Conservation (phyloP, 2,113 vertebrate genomes). For the Thomomys bottae region DNA sequence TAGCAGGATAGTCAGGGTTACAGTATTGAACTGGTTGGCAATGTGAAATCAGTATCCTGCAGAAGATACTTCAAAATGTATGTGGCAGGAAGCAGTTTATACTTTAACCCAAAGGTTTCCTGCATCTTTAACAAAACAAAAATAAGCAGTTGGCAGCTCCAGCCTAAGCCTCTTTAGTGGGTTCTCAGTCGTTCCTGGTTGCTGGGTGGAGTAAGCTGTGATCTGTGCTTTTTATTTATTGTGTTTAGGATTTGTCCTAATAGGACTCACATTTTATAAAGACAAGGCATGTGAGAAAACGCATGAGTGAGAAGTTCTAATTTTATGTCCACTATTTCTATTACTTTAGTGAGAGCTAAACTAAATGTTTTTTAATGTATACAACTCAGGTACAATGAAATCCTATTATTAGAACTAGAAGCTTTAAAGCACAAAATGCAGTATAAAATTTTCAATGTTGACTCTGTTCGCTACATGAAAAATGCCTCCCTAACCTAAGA, state of each 20-base stretch:
- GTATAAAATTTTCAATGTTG: conserved; percentile 5
- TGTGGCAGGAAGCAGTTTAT: conserved; percentile 28
- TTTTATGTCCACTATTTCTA: background rate
- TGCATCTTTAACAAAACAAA: conserved; percentile 48
- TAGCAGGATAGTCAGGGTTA: conserved; percentile 62
- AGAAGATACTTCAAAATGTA: background rate
- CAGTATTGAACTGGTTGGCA: background rate
- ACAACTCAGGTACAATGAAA: background rate
- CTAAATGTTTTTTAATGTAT: conserved; percentile 10
- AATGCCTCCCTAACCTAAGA: background rate
- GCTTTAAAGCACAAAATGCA: background rate
- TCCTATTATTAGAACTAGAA: conserved; percentile 4
- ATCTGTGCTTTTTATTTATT: conserved; percentile 25
- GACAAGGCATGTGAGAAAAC: background rate
- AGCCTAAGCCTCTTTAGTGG: background rate
- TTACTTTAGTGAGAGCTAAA: background rate
- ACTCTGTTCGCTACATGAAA: background rate
- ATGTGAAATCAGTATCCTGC: conserved; percentile 3
- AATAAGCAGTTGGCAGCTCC: background rate
- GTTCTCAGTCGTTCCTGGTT: background rate
- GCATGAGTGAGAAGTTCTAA: conserved; percentile 42
- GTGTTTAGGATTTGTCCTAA: conserved; percentile 21
- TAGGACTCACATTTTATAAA: conserved; percentile 29
- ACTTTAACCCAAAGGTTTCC: conserved; percentile 13
- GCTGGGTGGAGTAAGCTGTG: background rate